These are phyloP conservation scores for Ecliptopera silaceata DNA, from an alignment of 2,888 invertebrate genomes.

Conservation along the genomic window DNA sequence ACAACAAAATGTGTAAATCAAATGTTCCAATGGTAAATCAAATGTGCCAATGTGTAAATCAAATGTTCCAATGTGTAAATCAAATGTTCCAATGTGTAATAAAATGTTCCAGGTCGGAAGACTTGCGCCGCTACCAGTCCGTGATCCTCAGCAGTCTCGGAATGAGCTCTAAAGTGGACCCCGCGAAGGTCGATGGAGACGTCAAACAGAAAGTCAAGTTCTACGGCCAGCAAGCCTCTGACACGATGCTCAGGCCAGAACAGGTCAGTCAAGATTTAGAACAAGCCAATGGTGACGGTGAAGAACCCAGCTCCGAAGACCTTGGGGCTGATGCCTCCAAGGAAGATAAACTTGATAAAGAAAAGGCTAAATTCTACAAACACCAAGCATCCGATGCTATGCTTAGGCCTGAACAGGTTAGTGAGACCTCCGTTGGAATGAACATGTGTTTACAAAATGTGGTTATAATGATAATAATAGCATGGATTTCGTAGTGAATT, in stretches of 20 bases:
- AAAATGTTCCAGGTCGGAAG: slow-evolving; percentile 81
- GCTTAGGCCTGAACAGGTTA: slow-evolving; percentile 52
- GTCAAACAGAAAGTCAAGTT: slow-evolving; percentile 90
- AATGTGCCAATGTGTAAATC: no score
- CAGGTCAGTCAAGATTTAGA: slow-evolving; percentile 68
- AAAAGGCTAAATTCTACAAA: slow-evolving; percentile 90
- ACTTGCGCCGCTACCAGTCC: slow-evolving; percentile 90
- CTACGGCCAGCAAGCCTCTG: slow-evolving; percentile 91
- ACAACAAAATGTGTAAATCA: no score
- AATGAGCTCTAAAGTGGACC: slow-evolving; percentile 88
- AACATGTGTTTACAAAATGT: background rate
- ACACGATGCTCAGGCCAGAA: slow-evolving; percentile 91
- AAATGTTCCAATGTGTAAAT: no score
- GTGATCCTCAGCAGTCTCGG: slow-evolving; percentile 91
- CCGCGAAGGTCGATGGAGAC: slow-evolving; percentile 89
- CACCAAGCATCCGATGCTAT: slow-evolving; percentile 89
- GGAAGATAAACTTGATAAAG: slow-evolving; percentile 77
- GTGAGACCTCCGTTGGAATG: background rate
- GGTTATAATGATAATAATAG: slow-evolving; percentile 10
- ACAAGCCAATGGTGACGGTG: slow-evolving; percentile 15
- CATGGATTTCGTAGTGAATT: slow-evolving; percentile 22
- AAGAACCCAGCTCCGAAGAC: slow-evolving; percentile 2
- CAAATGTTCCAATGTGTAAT: background rate
- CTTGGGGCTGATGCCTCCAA: slow-evolving; percentile 6
- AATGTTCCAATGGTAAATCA: no score